Percentiles rank a stretch among this genome's conserved stretches.
Evolutionary conservation across 2,113 vertebrate species (phyloP).

Genomic region (Brachypodius melanocephalos): DNA sequence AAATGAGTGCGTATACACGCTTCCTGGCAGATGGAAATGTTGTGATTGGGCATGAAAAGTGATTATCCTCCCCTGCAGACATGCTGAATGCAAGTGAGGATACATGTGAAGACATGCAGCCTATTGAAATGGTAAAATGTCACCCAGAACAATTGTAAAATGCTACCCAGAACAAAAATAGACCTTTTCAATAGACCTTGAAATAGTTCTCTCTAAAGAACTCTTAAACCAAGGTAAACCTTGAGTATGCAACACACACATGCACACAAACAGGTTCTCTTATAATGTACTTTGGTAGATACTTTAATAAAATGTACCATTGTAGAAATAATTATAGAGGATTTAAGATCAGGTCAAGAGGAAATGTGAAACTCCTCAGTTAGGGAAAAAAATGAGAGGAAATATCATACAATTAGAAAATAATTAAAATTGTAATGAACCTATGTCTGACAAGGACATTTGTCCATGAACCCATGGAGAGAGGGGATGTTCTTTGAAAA

Average conservation of each 20-base stretch:
- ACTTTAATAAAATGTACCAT: neutral
- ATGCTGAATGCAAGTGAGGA: neutral
- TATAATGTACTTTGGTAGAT: neutral
- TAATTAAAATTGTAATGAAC: conserved; percentile 33
- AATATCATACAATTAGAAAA: conserved; percentile 12
- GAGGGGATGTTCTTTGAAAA: neutral
- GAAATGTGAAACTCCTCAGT: neutral
- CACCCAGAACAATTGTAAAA: neutral
- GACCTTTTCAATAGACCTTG: neutral
- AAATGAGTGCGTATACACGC: fast-evolving
- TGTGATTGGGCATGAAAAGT: neutral
- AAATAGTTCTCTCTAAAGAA: neutral
- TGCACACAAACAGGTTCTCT: neutral
- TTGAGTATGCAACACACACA: neutral
- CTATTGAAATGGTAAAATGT: neutral
- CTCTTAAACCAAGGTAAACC: neutral
- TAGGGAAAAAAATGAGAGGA: neutral
- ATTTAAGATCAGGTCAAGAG: conserved; percentile 25
- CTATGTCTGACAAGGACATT: neutral
- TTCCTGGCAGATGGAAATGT: neutral
- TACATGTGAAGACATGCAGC: neutral
- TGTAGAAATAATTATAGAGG: neutral
- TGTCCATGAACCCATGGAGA: neutral
- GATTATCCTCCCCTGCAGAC: neutral
- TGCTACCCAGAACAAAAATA: neutral